Evolutionary conservation across 2,113 vertebrate species (phyloP), one percentile per base, ranked within the genome.

Genomic region (Panthera uncia): DNA sequence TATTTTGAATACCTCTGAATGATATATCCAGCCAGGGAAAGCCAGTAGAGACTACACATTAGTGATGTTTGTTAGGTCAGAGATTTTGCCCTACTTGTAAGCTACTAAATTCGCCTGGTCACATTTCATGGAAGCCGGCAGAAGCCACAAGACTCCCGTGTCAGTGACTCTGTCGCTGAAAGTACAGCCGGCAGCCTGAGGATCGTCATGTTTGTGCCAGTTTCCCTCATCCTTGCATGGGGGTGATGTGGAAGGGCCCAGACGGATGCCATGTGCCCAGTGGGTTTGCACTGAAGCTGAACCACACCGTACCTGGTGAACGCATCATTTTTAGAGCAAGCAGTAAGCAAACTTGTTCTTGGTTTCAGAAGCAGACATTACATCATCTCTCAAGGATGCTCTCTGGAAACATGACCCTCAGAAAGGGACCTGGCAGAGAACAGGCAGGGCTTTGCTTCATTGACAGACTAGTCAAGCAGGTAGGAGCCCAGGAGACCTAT

Each of bases 211-310:
- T 4, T 45, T 36, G 48, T n/a, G 80, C 14, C 41, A 38, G 66
- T 55, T 45, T 87, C n/a, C 14, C 31, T 61, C 45, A 36, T 45
- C 19, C 57, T 16, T 1, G 7, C 3, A 12, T 1, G n/a, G 29
- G 8, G 15, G 15, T 52, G 12, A 65, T 7, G 16, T 27, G 15
- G 12, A 48, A 33, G 12, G 36, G 1, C 1, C 4, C 29, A 74
- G 6, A 19, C 48, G 23, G 29, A 80, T 45, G 18, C 21, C 3
- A 4, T 5, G 8, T 0, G 8, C 27, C 13, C 0, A 52, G 4
- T 38, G 48, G 36, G 11, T 41, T 68, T 81, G 61, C 31, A 18
- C 1, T 4, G 4, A 18, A 48, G 5, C 29, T 21, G 16, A 41
- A 14, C 14, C 48, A n/a, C 45, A 45, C 21, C 36, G 19, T 90